Base-by-base conservation (phyloP, 1,140 invertebrate genomes). In the Arion vulgaris region DNA sequence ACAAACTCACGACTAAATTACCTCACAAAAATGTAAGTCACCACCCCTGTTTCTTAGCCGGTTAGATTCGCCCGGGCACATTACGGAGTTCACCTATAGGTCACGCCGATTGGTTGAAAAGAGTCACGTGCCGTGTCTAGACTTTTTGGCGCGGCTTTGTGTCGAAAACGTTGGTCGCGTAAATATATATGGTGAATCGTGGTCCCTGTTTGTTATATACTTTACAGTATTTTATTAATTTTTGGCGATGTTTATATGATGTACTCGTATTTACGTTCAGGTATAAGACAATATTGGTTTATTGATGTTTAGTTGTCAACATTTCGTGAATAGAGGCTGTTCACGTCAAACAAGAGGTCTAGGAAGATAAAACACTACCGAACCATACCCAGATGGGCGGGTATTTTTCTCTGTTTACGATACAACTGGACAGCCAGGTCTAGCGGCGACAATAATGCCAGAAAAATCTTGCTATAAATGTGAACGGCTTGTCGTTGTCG, bases 81-180 rank as follows among this genome's bases (percentile, higher is more conserved):
- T 81, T 82, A 85, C 76, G 82, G 78, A 66, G 73, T 86, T 71
- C 78, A 84, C 84, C 82, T 86, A 83, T 84, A 84, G 78, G 53
- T 69, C 75, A 57, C 81, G 76, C 76, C 84, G 85, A 89, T 90
- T 91, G 90, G 89, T 85, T 82, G 66, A 84, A 69, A 72, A 68
- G 17, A 45, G 85, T 88, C 90, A 91, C 89, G 86, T 91, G 90
- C 85, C 38, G 28, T 72, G 84, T 91, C 90, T 91, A 91, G 90
- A 91, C 90, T 87, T 89, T 89, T 91, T 90, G 90, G 90, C 90
- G 90, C 90, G 88, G 88, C 86, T 53, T 74, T 73, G 80, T 83
- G 86, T 87, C 86, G 83, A 28, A 26, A 66, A 66, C 62, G 62
- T 66, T 66, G 62, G 62, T 66, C 62, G 62, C 2, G 62, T 66